These are phyloP conservation scores for Anthoscopus minutus DNA, from an alignment of 2,113 vertebrate genomes.

Conservation along the genomic window DNA sequence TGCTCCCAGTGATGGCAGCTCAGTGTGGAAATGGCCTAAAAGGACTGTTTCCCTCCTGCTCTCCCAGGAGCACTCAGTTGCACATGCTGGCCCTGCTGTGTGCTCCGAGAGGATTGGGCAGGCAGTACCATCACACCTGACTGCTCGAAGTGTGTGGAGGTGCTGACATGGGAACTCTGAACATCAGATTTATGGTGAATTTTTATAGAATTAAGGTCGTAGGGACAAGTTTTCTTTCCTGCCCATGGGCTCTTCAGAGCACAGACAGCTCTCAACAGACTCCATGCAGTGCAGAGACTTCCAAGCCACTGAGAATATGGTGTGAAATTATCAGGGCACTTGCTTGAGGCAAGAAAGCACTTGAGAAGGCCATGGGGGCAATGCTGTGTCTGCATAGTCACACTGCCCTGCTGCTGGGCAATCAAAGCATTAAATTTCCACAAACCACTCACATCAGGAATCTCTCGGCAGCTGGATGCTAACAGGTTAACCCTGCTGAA, in stretches of 20 bases:
- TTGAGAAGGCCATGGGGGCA: neutral
- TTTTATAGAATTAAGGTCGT: neutral
- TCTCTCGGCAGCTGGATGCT: neutral
- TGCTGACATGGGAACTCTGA: neutral
- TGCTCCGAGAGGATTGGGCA: neutral
- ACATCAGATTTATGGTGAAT: rapidly evolving
- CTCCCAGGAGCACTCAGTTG: neutral
- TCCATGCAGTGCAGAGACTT: neutral
- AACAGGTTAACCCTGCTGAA: neutral
- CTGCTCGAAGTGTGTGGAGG: neutral
- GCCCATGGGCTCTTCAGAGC: neutral
- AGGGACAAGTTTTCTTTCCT: neutral
- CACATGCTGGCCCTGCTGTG: neutral
- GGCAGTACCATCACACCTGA: neutral
- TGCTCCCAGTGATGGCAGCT: neutral
- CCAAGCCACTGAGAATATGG: neutral
- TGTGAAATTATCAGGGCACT: neutral
- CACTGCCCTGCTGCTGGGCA: neutral
- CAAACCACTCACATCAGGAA: rapidly evolving
- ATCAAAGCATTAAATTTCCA: neutral
- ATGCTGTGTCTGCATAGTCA: neutral
- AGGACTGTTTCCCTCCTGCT: neutral
- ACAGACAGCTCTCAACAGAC: neutral
- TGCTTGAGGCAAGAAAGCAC: neutral
- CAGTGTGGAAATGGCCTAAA: neutral